A percentile compares a stretch with the other conserved stretches of the same genome.
Conservation (phyloP, 2,888 invertebrate species). For the Beris morrisii region DNA sequence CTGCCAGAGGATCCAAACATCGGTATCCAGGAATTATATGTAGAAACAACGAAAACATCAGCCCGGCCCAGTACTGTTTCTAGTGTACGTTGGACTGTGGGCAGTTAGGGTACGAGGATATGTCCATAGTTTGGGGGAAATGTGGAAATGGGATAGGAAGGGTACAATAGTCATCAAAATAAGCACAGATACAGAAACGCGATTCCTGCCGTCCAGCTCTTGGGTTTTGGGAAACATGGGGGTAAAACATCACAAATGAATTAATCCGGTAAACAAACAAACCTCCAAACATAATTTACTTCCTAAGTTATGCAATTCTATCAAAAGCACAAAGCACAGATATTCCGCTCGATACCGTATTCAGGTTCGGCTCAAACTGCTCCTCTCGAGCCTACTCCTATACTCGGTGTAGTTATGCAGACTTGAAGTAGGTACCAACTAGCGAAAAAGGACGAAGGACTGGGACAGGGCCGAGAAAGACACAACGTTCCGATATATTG, state of each 20-base stretch:
- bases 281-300: constrained; percentile 38
- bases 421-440: not conserved
- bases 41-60: no score
- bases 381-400: not conserved
- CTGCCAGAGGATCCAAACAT: no score
- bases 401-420: not conserved
- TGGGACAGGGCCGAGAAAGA: not conserved
- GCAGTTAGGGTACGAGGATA: no score
- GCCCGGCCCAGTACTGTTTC: no score
- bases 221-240: not conserved
- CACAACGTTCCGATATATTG: not conserved
- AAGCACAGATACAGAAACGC: no score
- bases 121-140: no score
- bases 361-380: not conserved
- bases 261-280: constrained; percentile 38
- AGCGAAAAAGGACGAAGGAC: not conserved
- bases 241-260: constrained; percentile 37
- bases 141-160: no score
- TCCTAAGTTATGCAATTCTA: constrained; percentile 38
- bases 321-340: constrained; percentile 36
- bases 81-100: no score
- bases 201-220: no score
- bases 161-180: no score
- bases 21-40: no score
- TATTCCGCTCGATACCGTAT: constrained; percentile 31